Evolutionary conservation across 2,888 invertebrate genomes (phyloP).

Genomic region (Pyrrhosoma nymphula): DNA sequence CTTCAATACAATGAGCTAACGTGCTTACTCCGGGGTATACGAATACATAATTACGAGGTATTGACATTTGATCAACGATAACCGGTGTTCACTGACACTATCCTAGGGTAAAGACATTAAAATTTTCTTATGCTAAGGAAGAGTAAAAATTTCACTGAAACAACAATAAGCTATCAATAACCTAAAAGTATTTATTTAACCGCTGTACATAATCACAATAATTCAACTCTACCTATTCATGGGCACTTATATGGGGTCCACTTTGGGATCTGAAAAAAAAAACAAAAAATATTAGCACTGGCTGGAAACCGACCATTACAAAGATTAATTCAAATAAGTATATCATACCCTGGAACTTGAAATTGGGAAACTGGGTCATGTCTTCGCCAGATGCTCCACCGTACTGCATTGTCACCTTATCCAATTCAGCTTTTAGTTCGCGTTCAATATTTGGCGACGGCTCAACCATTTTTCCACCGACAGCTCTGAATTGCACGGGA

Average conservation of each 20-base stretch:
- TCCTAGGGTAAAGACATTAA: no score
- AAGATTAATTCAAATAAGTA: background rate
- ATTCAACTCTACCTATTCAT: conserved; percentile 9
- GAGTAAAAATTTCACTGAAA: no score
- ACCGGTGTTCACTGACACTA: no score
- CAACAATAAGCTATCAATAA: background rate
- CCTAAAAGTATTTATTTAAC: conserved; percentile 38
- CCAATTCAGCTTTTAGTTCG: conserved; percentile 88
- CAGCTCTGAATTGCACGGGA: conserved; percentile 78
- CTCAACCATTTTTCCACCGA: conserved; percentile 90
- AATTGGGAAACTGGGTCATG: conserved; percentile 93
- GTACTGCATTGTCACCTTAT: conserved; percentile 88
- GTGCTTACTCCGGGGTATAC: no score
- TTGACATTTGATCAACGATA: no score
- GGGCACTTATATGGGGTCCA: conserved; percentile 43
- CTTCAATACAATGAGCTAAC: no score
- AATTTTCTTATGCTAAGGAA: no score
- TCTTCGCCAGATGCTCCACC: conserved; percentile 88
- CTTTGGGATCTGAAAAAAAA: conserved; percentile 47
- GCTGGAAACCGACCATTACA: background rate
- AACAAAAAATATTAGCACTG: background rate
- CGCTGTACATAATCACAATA: background rate
- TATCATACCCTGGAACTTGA: conserved; percentile 84
- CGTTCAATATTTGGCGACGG: conserved; percentile 87
- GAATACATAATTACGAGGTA: no score